These are phyloP conservation scores for Aplysina aerophoba DNA, from an alignment of 37 sponge, comb jelly and placozoan genomes.

Conservation along the genomic window DNA sequence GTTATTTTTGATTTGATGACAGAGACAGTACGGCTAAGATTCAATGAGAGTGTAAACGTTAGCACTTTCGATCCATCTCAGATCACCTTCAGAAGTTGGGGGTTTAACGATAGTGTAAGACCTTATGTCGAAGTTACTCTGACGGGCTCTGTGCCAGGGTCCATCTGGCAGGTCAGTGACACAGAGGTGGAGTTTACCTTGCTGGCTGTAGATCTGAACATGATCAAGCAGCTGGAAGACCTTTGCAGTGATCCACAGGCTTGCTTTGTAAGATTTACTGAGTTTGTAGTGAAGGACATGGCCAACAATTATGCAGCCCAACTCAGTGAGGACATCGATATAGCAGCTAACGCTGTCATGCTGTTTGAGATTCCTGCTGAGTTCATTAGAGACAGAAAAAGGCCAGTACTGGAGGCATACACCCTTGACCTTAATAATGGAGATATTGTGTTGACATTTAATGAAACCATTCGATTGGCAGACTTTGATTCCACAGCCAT, in stretches of 20 bases:
- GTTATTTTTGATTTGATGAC: slow-evolving; percentile 57
- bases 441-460: slow-evolving; percentile 81
- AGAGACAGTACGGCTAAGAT: slow-evolving; percentile 57
- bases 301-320: slow-evolving; percentile 65
- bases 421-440: slow-evolving; percentile 79
- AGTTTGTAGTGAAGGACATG: slow-evolving; percentile 75
- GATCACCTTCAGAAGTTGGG: slow-evolving; percentile 82
- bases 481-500: slow-evolving; percentile 57
- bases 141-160: slow-evolving; percentile 60
- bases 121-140: slow-evolving; percentile 52
- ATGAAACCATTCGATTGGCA: slow-evolving; percentile 66
- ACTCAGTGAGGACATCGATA: slow-evolving; percentile 22
- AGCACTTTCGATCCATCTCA: slow-evolving; percentile 87
- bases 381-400: slow-evolving; percentile 35
- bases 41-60: slow-evolving; percentile 86
- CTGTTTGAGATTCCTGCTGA: slow-evolving; percentile 57
- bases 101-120: slow-evolving; percentile 50
- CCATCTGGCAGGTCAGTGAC: slow-evolving; percentile 70
- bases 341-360: not conserved
- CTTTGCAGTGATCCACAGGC: slow-evolving; percentile 53
- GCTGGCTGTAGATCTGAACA: slow-evolving; percentile 68
- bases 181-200: slow-evolving; percentile 75
- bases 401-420: slow-evolving; percentile 62
- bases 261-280: slow-evolving; percentile 81
- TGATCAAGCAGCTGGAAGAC: slow-evolving; percentile 55